Percentiles rank a stretch among this genome's conserved stretches.
phyloP scores from a whole-genome alignment of 2,113 vertebrate genomes.

The Tringa solitaria region DNA sequence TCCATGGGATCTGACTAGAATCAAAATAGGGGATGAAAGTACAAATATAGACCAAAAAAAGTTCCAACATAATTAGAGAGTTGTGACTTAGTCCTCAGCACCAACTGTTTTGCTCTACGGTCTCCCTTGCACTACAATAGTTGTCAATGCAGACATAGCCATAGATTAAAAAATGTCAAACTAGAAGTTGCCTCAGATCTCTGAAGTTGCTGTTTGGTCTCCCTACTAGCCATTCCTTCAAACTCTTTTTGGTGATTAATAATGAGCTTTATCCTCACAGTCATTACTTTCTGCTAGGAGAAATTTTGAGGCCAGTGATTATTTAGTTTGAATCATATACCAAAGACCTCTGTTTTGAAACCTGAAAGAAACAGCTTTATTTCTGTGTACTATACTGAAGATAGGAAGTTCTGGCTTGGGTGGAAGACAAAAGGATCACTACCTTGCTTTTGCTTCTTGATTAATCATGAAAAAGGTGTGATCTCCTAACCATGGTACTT shows the following conservation, averaged over 20 bases:
- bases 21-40: neutral
- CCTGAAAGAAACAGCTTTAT: neutral
- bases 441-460: neutral
- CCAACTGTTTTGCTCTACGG: rapidly evolving
- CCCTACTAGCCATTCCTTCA: neutral
- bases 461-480: neutral
- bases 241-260: neutral
- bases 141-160: neutral
- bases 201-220: neutral
- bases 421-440: neutral
- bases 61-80: neutral
- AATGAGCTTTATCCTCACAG: neutral
- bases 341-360: neutral
- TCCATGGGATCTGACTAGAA: neutral
- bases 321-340: neutral
- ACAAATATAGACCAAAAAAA: neutral
- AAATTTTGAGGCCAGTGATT: neutral
- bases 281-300: neutral
- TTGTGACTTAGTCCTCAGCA: neutral
- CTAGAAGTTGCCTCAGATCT: neutral
- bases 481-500: neutral
- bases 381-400: neutral
- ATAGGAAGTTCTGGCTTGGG: neutral
- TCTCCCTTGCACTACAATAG: neutral
- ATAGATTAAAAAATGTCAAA: neutral